phyloP scores from a whole-genome alignment of 2,888 invertebrate species.

The Latrodectus elegans region DNA sequence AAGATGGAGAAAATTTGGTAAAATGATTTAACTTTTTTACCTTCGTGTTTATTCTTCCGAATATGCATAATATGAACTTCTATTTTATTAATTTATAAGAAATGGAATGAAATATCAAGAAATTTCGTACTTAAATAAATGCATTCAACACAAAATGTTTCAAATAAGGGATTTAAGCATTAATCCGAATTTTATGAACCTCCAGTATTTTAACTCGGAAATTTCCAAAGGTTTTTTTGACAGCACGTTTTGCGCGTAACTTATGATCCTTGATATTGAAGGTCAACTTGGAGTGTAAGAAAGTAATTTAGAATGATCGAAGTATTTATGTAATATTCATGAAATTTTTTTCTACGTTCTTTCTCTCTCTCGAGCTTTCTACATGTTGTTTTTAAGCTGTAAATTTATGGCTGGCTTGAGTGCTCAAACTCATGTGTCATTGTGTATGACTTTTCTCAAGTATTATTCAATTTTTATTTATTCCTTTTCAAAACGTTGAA shows the following conservation, averaged over 20 bases:
- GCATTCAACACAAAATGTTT: no score
- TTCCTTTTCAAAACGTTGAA: not conserved
- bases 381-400: slow-evolving; percentile 38
- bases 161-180: no score
- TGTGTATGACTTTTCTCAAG: not conserved
- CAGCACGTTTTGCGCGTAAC: slow-evolving; percentile 24
- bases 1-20: not conserved
- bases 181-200: no score
- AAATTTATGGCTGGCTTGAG: slow-evolving; percentile 41
- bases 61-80: no score
- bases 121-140: no score
- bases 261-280: slow-evolving; percentile 33
- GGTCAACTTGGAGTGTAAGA: slow-evolving; percentile 7
- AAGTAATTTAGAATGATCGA: slow-evolving; percentile 21
- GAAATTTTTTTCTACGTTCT: slow-evolving; percentile 25
- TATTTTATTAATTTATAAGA: no score
- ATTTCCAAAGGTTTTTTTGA: not conserved
- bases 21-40: no score
- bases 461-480: slow-evolving; percentile 17
- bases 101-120: no score
- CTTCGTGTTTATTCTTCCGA: no score
- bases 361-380: not conserved
- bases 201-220: not conserved
- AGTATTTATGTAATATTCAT: slow-evolving; percentile 62
- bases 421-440: slow-evolving; percentile 9